Evolutionary conservation across 2,113 vertebrate genomes (phyloP), one percentile per base, ranked within the genome.

Genomic region (Leuciscus idus): DNA sequence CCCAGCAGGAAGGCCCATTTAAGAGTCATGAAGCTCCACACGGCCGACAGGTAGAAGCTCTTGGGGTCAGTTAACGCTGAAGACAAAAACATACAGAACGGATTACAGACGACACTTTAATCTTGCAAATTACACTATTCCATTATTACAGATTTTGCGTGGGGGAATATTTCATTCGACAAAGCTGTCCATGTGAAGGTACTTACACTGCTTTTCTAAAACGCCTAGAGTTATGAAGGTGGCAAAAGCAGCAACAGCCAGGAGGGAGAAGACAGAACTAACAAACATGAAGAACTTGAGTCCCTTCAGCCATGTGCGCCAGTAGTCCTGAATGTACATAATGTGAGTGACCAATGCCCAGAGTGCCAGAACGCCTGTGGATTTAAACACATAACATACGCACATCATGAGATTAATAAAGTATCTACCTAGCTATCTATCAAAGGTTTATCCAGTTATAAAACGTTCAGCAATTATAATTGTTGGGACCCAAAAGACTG

Each of bases 271-370:
- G 90, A 97, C 39, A 36, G 93, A 81, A 0, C 97, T 97, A 7
- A 97, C 92, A 23, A 89, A 90, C 46, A 99, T 97, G 94, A 99
- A 99, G 93, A 98, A 97, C 78, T 91, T 96, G 62, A 99, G 94
- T 28, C 98, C 98, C 90, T 97, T 98, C 86, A 99, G 95, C 98
- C 98, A 99, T 30, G 98, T 99, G 89, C 98, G 95, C 98, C 98
- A 99, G 94, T 95, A 99, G 92, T 99, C 97, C 93, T 99, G 97
- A 82, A 97, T 90, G 92, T 99, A 99, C 98, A 99, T 99, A 91
- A 98, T 91, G 87, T 99, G 98, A 0, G 97, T 98, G 92, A 97
- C 96, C 30, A 99, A 95, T 79, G 94, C 92, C 98, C 97, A 99
- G 80, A 99, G 91, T 0, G 98, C 98, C 91, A 99, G 91, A 72